Base-by-base conservation (phyloP, 1,140 invertebrate species). In the Dendroctonus valens region DNA sequence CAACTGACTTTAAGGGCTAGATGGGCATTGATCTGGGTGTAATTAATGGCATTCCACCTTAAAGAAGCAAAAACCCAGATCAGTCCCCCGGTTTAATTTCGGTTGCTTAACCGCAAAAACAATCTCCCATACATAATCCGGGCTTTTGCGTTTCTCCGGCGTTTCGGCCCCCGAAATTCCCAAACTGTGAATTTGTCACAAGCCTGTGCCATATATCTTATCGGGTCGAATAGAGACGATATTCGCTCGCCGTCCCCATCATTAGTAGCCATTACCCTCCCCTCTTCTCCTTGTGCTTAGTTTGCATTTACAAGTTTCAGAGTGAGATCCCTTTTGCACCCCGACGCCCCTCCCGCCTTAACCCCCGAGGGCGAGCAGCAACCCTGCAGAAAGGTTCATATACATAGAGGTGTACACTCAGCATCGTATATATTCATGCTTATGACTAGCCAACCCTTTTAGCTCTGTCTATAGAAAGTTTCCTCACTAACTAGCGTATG, bases 331-430 rank as follows among this genome's bases (percentile, higher is more conserved):
- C 67, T 62, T 48, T 63, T 26, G 48, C 37, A 65, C 73, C 69
- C 63, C 60, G 48, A 61, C 69, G 69, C 70, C 53, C 54, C 54
- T 41, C 50, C 39, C 60, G 46, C 64, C 53, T 15, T 5, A 52
- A 26, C 62, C 66, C 54, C 59, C 37, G 41, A 49, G 69, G 73
- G 59, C 62, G 55, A 68, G 52, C 26, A 26, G 26, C 26, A 64
- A 65, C 74, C 72, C 69, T 70, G 72, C 69, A 70, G 70, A 73
- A 75, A 75, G 73, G 74, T 75, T 77, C 75, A 77, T 77, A 77
- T 77, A 77, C 75, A 77, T 77, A 77, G 73, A 77, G 74, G 75
- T 77, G 75, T 77, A 77, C 74, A 77, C 62, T 77, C 75, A 64
- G 57, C 50, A 44, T 52, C 59, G 44, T 54, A 46, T 63, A 62